Evolutionary conservation across 2,888 invertebrate genomes (phyloP), one percentile per base, ranked within the genome.

Genomic region (Hyposoter dolosus): DNA sequence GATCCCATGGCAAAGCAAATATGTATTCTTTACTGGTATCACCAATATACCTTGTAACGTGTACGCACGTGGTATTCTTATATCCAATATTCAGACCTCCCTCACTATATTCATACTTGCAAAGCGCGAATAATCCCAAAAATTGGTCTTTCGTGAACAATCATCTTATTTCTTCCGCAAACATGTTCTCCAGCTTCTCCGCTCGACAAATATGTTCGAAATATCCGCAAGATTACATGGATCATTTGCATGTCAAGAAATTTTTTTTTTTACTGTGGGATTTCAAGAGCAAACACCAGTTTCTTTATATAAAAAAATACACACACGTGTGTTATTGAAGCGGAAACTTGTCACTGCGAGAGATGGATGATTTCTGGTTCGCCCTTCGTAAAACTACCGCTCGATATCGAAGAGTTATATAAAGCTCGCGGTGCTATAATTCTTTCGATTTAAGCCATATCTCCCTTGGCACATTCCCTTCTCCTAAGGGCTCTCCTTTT

Each of bases 381-480:
- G 32, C 45, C 71, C 80, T 80, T 50, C 50, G 71, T 72, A 80
- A 80, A 80, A 47, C 71, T 63, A 28, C 17, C 45, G 53, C 53
- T 80, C 43, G 50, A 74, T 74, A 81, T 53, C 74, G 23, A 12
- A 66, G 28, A 35, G 47, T 35, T 81, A 72, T 63, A 63, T 72
- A 65, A 53, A 45, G 40, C 53, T 74, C 32, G 23, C 43, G 43
- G 74, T 28, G 66, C 81, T 66, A 81, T 74, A 74, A 81, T 82
- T 82, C 82, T 82, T 32, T 75, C 82, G 68, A 66, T 43, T 65
- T 75, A 82, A 75, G 68, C 66, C 82, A 45, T 82, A 82, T 82
- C 75, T 82, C 47, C 66, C 53, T 75, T 68, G 82, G 66, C 72
- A 66, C 68, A 75, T 68, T 82, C 68, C 28, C 74, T 66, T 45